Evolutionary conservation across 2,888 invertebrate species (phyloP).

Genomic region (Syrista parreyssii): DNA sequence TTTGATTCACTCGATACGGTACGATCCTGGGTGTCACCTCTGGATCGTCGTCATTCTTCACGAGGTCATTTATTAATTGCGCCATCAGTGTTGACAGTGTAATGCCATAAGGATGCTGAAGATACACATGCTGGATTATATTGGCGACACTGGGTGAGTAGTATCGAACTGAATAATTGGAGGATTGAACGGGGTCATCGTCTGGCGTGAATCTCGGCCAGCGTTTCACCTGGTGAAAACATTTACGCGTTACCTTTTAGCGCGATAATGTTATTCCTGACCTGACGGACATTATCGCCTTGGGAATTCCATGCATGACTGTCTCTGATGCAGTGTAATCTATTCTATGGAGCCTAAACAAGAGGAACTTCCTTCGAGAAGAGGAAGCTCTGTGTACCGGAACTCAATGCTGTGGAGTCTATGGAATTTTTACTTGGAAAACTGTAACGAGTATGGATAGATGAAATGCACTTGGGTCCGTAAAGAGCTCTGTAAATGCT

Average conservation of each 20-base stretch:
- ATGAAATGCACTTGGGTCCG: background rate
- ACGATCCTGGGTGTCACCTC: background rate
- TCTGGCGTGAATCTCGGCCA: slow-evolving; percentile 12
- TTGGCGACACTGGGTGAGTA: slow-evolving; percentile 62
- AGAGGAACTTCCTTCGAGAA: background rate
- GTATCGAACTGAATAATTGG: background rate
- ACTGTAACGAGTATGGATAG: background rate
- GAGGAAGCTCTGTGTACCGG: background rate
- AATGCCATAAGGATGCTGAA: slow-evolving; percentile 49
- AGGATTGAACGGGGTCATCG: background rate
- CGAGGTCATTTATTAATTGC: background rate
- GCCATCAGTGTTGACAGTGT: background rate
- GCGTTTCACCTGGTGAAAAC: slow-evolving; percentile 20
- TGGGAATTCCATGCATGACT: background rate
- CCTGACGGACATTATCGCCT: background rate
- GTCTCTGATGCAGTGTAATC: background rate
- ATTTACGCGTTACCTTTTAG: slow-evolving; percentile 10
- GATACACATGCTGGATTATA: slow-evolving; percentile 64
- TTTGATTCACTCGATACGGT: slow-evolving; percentile 22
- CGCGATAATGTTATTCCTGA: background rate
- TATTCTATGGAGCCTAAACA: background rate
- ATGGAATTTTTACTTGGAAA: background rate
- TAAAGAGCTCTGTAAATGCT: background rate
- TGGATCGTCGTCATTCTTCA: background rate
- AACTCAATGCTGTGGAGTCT: background rate